These are phyloP conservation scores for Dreissena polymorpha DNA, from an alignment of 1,140 invertebrate genomes.

Conservation along the genomic window DNA sequence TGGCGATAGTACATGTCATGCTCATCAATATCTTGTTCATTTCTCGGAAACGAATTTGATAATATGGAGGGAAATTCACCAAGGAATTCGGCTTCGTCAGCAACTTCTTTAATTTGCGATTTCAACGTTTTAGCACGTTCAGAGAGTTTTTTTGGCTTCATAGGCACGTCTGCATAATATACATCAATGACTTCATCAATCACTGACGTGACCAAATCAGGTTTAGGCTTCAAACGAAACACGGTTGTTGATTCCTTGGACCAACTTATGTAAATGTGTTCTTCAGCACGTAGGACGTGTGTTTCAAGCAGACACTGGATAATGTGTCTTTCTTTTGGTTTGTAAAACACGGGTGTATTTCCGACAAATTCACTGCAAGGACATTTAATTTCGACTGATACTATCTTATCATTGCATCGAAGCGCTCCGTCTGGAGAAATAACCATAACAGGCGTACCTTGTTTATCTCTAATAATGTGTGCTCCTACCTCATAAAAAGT, in stretches of 20 bases:
- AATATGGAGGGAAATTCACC: constrained; percentile 21
- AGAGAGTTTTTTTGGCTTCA: background rate
- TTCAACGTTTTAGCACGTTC: background rate
- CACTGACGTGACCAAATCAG: background rate
- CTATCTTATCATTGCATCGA: too few relatives aligned
- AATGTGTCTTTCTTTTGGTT: too few relatives aligned
- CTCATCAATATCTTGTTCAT: too few relatives aligned
- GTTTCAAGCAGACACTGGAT: too few relatives aligned
- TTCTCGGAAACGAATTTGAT: too few relatives aligned
- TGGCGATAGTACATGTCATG: background rate
- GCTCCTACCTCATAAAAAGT: constrained; percentile 31
- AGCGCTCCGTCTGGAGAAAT: constrained; percentile 16
- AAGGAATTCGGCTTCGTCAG: constrained; percentile 11
- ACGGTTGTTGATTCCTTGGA: constrained; percentile 1
- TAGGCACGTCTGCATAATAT: background rate
- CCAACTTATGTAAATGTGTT: constrained; percentile 12
- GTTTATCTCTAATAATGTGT: background rate
- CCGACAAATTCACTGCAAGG: too few relatives aligned
- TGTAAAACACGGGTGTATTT: too few relatives aligned
- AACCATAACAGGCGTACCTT: background rate
- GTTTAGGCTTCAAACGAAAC: background rate
- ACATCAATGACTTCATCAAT: background rate
- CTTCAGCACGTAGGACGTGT: background rate
- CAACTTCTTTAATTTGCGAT: background rate
- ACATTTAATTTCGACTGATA: constrained; percentile 35